These are phyloP conservation scores for Thalassaphorura encarpata DNA, from an alignment of 1,140 invertebrate genomes.

Conservation along the genomic window DNA sequence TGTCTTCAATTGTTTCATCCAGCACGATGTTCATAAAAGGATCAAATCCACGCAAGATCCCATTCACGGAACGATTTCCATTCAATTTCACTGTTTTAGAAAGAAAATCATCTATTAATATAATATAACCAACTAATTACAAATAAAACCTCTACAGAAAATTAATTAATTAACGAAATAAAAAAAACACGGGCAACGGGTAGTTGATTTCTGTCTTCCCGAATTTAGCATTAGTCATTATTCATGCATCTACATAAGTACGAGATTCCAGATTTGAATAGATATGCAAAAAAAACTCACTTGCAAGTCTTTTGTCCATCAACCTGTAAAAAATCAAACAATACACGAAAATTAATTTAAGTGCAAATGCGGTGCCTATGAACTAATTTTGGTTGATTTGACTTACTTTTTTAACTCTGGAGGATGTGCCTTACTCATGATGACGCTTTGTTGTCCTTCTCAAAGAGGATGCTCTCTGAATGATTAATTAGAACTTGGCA, in stretches of 20 bases:
- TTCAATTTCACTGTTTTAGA: constrained; percentile 78
- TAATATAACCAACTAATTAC: too few relatives aligned
- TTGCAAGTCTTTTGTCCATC: not conserved
- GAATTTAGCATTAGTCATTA: too few relatives aligned
- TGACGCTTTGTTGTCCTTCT: too few relatives aligned
- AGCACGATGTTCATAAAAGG: constrained; percentile 99
- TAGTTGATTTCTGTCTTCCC: not conserved
- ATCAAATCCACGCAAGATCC: constrained; percentile 94
- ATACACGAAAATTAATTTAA: too few relatives aligned
- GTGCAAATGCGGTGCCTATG: not conserved
- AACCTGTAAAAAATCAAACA: not conserved
- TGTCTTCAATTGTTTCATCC: constrained; percentile 86
- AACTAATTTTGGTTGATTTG: constrained; percentile 8
- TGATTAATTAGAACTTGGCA: too few relatives aligned
- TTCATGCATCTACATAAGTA: too few relatives aligned
- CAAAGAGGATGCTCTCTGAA: too few relatives aligned
- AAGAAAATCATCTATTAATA: constrained; percentile 22
- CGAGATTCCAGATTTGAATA: too few relatives aligned
- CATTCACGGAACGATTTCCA: constrained; percentile 77
- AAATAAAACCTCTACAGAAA: not conserved
- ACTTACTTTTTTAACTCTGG: constrained; percentile 77
- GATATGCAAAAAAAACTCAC: too few relatives aligned
- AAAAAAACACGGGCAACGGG: not conserved
- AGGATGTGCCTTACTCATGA: constrained; percentile 78
- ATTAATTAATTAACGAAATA: not conserved